Evolutionary conservation across 2,888 invertebrate genomes (phyloP).

Genomic region (Athetis lepigone): DNA sequence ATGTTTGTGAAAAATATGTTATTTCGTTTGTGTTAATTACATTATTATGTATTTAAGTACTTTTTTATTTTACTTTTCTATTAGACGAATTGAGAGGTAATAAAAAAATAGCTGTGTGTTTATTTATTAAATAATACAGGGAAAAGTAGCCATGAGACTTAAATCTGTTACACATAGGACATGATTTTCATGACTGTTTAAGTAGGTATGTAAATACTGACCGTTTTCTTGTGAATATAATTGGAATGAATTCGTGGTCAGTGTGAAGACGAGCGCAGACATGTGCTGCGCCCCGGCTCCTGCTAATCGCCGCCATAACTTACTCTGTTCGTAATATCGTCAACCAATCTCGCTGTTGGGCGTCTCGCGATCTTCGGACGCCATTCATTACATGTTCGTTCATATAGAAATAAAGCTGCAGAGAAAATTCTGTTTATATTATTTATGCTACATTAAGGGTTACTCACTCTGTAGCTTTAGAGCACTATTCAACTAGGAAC

Average conservation of each 20-base stretch:
- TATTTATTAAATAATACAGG: not conserved
- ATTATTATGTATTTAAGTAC: not conserved
- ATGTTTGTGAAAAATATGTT: constrained; percentile 13
- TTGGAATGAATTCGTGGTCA: not conserved
- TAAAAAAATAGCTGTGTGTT: constrained; percentile 1
- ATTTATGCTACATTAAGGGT: too few species aligned
- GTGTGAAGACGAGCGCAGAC: constrained; percentile 1
- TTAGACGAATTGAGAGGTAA: not conserved
- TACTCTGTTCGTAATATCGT: constrained; percentile 32
- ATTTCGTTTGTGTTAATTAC: constrained; percentile 2
- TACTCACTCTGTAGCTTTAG: too few species aligned
- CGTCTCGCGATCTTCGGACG: constrained; percentile 22
- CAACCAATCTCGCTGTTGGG: constrained; percentile 41
- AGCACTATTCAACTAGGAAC: too few species aligned
- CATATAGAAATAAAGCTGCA: too few species aligned
- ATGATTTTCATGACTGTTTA: too few species aligned
- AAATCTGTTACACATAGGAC: too few species aligned
- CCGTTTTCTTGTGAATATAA: not conserved
- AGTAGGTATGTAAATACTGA: too few species aligned
- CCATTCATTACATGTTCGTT: constrained; percentile 23
- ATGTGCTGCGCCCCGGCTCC: not conserved
- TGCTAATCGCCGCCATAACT: constrained; percentile 39
- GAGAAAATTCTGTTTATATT: too few species aligned
- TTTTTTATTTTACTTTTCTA: not conserved
- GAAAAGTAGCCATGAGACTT: not conserved